phyloP scores from a whole-genome alignment of 2,113 vertebrate species.

The Eretmochelys imbricata region DNA sequence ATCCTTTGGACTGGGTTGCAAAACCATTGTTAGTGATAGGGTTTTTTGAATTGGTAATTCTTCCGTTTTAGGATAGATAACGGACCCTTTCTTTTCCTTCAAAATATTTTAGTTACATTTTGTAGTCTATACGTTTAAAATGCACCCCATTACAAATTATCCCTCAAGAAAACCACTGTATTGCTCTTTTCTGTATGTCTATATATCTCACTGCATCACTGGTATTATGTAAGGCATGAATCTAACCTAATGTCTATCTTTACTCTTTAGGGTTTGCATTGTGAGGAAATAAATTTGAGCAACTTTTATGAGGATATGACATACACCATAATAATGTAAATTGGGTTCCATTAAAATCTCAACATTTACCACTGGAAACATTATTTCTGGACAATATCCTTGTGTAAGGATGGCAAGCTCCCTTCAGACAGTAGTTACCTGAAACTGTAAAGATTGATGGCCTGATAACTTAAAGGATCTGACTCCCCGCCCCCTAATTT shows the following conservation, averaged over 20 bases:
- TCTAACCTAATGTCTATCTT: background rate
- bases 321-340: accelerated
- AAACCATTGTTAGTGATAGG: background rate
- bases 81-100: background rate
- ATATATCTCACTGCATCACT: background rate
- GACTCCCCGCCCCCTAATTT: background rate
- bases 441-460: accelerated
- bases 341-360: background rate
- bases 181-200: background rate
- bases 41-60: background rate
- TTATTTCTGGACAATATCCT: background rate
- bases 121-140: background rate
- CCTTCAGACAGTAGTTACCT: background rate
- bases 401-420: background rate
- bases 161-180: background rate
- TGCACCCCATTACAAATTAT: background rate
- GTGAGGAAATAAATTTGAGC: background rate
- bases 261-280: background rate
- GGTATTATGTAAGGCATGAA: background rate
- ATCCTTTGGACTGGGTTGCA: background rate
- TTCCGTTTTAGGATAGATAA: background rate
- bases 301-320: background rate
- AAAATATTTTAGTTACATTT: background rate
- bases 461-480: background rate
- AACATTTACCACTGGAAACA: background rate